Conservation (phyloP, 1,140 invertebrate genomes). For the Tetragnatha versicolor region DNA sequence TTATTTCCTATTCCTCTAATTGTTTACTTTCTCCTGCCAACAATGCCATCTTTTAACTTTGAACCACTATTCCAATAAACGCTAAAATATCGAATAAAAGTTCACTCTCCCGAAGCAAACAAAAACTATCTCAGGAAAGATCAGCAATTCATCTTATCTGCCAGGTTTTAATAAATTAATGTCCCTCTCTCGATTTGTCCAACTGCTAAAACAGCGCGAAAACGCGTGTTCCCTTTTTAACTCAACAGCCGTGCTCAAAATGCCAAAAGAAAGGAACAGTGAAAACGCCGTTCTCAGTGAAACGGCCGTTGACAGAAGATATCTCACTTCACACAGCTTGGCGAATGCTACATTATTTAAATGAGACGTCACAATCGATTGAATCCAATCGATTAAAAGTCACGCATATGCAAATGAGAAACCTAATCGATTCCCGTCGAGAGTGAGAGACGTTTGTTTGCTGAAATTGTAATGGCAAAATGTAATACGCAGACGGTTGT, state of each 20-base stretch:
- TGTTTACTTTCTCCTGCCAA: too few relatives aligned
- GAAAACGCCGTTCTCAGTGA: not conserved
- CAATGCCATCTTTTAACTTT: too few relatives aligned
- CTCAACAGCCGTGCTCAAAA: not conserved
- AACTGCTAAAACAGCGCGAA: constrained; percentile 7
- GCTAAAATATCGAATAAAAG: not conserved
- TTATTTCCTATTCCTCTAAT: too few relatives aligned
- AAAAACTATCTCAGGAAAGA: not conserved
- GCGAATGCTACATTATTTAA: constrained; percentile 36
- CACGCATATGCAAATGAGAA: constrained; percentile 44
- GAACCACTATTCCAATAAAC: not conserved
- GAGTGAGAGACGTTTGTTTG: not conserved
- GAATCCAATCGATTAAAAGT: constrained; percentile 51
- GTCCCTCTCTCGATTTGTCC: not conserved
- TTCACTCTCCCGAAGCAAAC: not conserved
- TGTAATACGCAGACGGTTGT: not conserved
- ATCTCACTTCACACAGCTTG: not conserved
- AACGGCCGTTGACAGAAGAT: not conserved
- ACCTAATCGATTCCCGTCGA: constrained; percentile 31
- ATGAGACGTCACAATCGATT: constrained; percentile 54
- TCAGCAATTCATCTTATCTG: constrained; percentile 2
- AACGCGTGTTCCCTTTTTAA: constrained; percentile 7
- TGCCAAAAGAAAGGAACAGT: not conserved
- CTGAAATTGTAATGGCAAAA: constrained; percentile 1
- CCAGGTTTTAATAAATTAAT: constrained; percentile 21